Evolutionary conservation across 2,888 invertebrate species (phyloP), one percentile per base, ranked within the genome.

Genomic region (Tiliacea aurago): DNA sequence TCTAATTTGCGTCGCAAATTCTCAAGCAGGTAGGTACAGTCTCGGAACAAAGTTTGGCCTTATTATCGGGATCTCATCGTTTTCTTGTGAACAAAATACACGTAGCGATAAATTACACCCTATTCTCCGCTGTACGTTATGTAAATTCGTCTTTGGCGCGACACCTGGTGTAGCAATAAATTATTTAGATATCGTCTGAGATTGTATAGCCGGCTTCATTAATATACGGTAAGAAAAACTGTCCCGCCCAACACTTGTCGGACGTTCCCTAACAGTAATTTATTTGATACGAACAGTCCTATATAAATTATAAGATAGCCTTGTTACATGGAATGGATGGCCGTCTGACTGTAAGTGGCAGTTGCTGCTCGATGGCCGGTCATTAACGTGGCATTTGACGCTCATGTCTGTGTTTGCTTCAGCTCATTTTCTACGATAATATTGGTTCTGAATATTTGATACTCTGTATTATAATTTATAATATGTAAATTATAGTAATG

Each of bases 181-280:
- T 95, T 95, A 95, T 94, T 93, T 92, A 94, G 94, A 93, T 94
- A 93, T 94, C 92, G 91, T 91, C 90, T 90, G 91, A 93, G 93
- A 94, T 94, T 94, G 93, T 92, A 87, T 79, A 83, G 80, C 90
- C 83, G 88, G 89, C 91, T 93, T 93, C 93, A 93, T 95, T 95
- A 94, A 94, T 94, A 94, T 93, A 93, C 93, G 89, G 90, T 86
- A 89, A 92, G 92, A 94, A 94, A 94, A 94, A 94, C 90, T 90
- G 89, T 86, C 90, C 84, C 85, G 82, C 81, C 86, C 82, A 85
- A 86, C 86, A 85, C 82, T 86, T 84, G 87, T 87, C 84, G 90
- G 91, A 90, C 81, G 89, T 92, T 91, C 90, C 90, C 90, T 82
- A 69, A 78, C 73, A 72, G 82, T 81, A 79, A 87, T 86, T 88